Conservation (phyloP, 1,140 invertebrate genomes). For the Pollicipes pollicipes region DNA sequence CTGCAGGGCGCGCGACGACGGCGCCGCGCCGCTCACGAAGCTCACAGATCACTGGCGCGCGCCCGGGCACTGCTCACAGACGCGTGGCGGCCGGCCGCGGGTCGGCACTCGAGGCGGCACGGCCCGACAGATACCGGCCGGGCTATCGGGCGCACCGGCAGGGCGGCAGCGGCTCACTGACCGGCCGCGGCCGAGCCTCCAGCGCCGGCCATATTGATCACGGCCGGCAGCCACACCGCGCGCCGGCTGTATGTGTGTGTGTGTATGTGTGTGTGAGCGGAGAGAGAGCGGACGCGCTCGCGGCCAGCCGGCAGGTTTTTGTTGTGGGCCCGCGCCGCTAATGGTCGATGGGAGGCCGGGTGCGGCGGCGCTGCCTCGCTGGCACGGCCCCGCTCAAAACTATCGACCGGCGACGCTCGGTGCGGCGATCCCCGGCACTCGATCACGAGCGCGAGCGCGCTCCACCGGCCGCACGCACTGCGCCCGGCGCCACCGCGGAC, state of each 20-base stretch:
- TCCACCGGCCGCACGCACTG: background rate
- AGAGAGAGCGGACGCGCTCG: background rate
- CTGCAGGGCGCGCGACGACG: too few species aligned
- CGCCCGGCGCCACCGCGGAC: too few species aligned
- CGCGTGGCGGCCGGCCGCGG: too few species aligned
- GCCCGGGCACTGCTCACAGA: too few species aligned
- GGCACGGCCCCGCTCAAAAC: background rate
- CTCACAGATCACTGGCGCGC: too few species aligned
- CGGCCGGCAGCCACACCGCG: too few species aligned
- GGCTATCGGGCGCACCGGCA: background rate
- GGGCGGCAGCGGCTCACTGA: background rate
- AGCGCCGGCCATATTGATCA: background rate
- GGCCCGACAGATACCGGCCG: background rate
- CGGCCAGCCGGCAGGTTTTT: background rate
- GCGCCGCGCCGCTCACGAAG: too few species aligned
- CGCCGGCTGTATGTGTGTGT: background rate
- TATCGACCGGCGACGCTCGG: background rate
- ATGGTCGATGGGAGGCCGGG: background rate
- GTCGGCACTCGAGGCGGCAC: background rate
- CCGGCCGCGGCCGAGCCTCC: background rate
- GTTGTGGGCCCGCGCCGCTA: background rate
- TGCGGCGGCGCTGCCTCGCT: too few species aligned
- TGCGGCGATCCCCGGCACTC: background rate
- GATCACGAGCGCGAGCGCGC: too few species aligned
- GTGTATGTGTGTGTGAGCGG: conserved; percentile 1